Evolutionary conservation across 2,888 invertebrate genomes (phyloP), one percentile per base, ranked within the genome.

Genomic region (Criorhina ranunculi): DNA sequence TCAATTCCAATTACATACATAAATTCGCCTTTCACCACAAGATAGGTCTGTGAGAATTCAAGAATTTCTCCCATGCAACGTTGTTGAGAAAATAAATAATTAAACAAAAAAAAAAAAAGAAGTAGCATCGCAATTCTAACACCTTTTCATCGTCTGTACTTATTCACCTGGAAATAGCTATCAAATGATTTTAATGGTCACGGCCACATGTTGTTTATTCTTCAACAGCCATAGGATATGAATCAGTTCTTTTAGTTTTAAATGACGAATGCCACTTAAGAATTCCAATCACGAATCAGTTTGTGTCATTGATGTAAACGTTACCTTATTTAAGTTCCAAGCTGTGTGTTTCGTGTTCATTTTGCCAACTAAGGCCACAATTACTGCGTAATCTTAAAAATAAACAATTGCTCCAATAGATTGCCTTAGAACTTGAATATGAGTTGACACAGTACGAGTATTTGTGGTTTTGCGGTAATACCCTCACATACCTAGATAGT

Each of bases 281-380:
- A 67, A 77, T 77, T 77, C 67, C 51, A 60, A 42, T 69, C 76
- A 77, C 76, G 76, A 60, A 69, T 51, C 31, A 59, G 11, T 33
- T 44, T 49, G 49, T 64, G 35, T 49, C 49, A 46, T 35, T 64
- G 46, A 33, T 51, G 62, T 55, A 59, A 24, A 19, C 12, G 60
- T 35, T 40, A 53, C 49, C 59, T 60, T 59, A 44, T 64, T 66
- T 53, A 24, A 59, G n/a, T 60, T 67, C 44, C 35, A 29, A 60
- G 35, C 51, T n/a, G 51, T 51, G 33, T 53, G 67, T 40, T 59
- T 66, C 17, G 46, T 46, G 40, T 59, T 60, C 17, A 5, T 42
- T 76, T 17, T 31, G 17, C 40, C 46, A 59, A 49, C 49, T 49
- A 49, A 59, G 40, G 66, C 49, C 35, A 15, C 66, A 40, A 66